Conservation (phyloP, 2,113 vertebrate species). For the Perognathus longimembris region DNA sequence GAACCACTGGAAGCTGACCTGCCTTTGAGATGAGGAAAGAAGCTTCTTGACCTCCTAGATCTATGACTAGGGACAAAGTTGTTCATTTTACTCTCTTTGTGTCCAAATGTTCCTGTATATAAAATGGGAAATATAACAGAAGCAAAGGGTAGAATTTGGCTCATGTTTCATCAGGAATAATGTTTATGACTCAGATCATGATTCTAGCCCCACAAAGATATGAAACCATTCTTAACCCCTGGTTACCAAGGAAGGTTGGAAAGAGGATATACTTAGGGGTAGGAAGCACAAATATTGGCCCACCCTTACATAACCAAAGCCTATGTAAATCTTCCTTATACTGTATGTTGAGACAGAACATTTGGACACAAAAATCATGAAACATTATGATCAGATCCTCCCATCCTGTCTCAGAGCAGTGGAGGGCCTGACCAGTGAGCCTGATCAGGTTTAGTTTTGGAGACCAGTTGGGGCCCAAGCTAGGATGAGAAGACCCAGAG, state of each 20-base stretch:
- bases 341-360: background rate
- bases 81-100: background rate
- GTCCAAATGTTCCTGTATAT: background rate
- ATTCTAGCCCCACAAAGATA: background rate
- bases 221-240: background rate
- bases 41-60: background rate
- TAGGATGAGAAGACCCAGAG: background rate
- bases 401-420: background rate
- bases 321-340: background rate
- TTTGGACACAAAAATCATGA: background rate
- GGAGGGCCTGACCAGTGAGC: background rate
- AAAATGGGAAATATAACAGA: background rate
- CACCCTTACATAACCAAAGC: background rate
- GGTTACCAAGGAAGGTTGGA: background rate
- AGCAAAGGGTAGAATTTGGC: background rate
- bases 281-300: background rate
- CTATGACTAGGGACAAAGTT: background rate
- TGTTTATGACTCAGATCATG: background rate
- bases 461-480: background rate
- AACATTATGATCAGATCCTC: background rate
- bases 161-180: background rate
- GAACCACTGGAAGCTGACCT: background rate
- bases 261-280: background rate
- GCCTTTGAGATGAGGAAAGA: background rate
- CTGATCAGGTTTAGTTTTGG: background rate